Base-by-base conservation (phyloP, 2,797 vertebrate species). In the Benthosema pterotum region DNA sequence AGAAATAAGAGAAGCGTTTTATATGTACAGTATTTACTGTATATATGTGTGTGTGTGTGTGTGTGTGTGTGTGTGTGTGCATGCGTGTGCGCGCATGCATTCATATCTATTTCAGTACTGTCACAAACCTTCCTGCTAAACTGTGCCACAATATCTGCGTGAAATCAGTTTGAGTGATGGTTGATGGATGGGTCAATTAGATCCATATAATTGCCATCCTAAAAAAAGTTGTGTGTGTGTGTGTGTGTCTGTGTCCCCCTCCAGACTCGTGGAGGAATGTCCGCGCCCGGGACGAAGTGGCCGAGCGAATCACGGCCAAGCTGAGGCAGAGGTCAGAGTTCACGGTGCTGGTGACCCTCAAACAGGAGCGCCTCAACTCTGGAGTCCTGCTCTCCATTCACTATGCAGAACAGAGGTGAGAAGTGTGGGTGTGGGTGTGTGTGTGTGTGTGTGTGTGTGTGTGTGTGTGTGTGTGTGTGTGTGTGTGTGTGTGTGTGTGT, bases 301-400 rank as follows among this genome's bases (percentile, higher is more conserved):
- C 93, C 14, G 93, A 95, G 84, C 76, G 75, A 0, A 83, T 95
- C 84, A 87, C 94, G 76, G 91, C 92, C 86, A 95, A 93, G 75
- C 76, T 95, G 86, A 93, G 90, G 80, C 92, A 94, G 88, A 94
- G 93, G 80, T 82, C 84, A 57, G 94, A 95, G 85, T 94, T 95
- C 75, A 94, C 94, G 49, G 70, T 95, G 71, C 80, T 95, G 73
- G 89, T 90, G 69, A 94, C 94, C 22, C 76, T 95, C 67, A 95
- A 94, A 81, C 94, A 95, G 87, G 83, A 83, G 15, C 90, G 64
- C 56, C 90, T 95, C 83, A 95, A 94, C 88, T 94, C 94, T 11
- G 94, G 94, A 57, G 94, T 95, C 67, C 89, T 95, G 76, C 79
- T 95, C 57, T 95, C 94, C 66, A 83, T 95, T 80, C 94, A 95